phyloP scores from a whole-genome alignment of 2,888 invertebrate genomes.

The Lasioglossum malachurum region DNA sequence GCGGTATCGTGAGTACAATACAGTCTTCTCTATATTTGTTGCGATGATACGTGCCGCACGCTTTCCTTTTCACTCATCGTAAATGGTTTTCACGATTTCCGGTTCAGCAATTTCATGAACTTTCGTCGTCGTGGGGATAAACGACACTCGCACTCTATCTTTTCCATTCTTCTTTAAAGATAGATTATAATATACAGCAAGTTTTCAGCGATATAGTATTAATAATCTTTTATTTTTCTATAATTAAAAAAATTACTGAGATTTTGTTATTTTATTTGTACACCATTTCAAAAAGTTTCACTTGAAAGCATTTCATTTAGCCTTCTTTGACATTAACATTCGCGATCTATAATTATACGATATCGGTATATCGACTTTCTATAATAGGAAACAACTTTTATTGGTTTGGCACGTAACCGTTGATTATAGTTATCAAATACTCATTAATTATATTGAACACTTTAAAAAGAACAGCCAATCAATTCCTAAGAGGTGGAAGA shows the following conservation, averaged over 20 bases:
- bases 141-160: background rate
- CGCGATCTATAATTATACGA: background rate
- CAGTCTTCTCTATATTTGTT: constrained; percentile 20
- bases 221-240: background rate
- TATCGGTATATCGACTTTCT: background rate
- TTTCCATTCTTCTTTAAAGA: background rate
- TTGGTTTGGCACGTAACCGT: background rate
- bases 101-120: constrained; percentile 38
- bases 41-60: background rate
- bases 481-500: background rate
- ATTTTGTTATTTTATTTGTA: background rate
- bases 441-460: background rate
- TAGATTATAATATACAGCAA: background rate
- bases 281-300: background rate
- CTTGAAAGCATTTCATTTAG: background rate
- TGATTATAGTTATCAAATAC: background rate
- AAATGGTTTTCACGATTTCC: constrained; percentile 40
- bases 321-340: background rate
- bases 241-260: background rate
- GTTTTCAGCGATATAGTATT: background rate
- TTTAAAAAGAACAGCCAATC: background rate
- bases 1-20: background rate
- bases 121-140: constrained; percentile 22
- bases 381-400: background rate
- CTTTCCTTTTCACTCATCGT: constrained; percentile 54